Base-by-base conservation (phyloP, 1,140 invertebrate genomes). In the Aphaenogaster floridana region DNA sequence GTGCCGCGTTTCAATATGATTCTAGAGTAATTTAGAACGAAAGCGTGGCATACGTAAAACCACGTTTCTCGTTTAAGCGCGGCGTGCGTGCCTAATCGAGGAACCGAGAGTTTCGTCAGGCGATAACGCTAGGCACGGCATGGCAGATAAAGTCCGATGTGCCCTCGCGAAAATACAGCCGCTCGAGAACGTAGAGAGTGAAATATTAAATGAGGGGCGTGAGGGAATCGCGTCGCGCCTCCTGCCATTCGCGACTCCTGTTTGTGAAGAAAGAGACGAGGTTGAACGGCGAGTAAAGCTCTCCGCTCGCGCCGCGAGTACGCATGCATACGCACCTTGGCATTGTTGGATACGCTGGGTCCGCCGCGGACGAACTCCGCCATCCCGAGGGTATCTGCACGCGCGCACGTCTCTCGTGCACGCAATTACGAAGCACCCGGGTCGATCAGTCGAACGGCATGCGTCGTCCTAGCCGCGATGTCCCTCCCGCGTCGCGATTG, bases 361-460 rank as follows among this genome's bases (percentile, higher is more conserved):
- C 96, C 96, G 89, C 96, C 96, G 86, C 96, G 94, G 64, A 96
- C 96, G 90, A 96, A 96, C 93, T 96, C 96, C 91, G 96, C 96
- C 96, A 96, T 96, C 93, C 90, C 93, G 50, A 28, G 28, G 28
- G 28, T 28, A 28, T 36, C 80, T 78, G 83, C 69, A 84, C 91
- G 86, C 89, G 88, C 39, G 36, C 39, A 21, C 64, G 8, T 0
- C 21, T 50, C 90, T 66, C 91, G 72, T 77, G 77, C 66, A 83
- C 78, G 80, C 80, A 83, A 86, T 81, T 80, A 88, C 63, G 50
- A 76, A 81, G 84, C 90, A 85, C 50, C 80, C 66, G 17, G 76
- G 69, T 34, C 64, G 59, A 13, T 92, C 88, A 93, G 78, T 91
- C 42, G 71, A 88, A 79, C 88, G 87, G 86, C 93, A 94, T 94